Conservation (phyloP, 2,113 vertebrate genomes). For the Myrmecophaga tridactyla region DNA sequence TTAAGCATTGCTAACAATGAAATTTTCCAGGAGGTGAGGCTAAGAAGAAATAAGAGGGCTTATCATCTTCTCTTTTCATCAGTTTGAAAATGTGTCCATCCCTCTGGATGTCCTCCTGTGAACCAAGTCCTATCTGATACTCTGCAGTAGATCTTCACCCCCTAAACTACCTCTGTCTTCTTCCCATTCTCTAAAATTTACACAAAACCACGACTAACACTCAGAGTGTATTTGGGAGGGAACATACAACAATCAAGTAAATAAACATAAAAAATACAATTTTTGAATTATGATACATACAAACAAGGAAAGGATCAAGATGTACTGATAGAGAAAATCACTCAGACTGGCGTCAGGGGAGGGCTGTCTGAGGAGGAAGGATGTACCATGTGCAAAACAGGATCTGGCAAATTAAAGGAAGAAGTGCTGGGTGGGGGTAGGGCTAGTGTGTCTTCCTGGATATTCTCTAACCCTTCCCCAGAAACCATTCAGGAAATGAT, state of each 20-base stretch:
- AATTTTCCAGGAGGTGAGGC: constrained; percentile 6
- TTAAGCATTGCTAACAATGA: background rate
- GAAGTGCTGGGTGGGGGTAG: background rate
- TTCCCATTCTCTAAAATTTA: background rate
- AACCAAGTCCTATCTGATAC: background rate
- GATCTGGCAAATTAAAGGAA: constrained; percentile 26
- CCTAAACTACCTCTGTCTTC: background rate
- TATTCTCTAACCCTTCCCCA: background rate
- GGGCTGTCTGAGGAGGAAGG: background rate
- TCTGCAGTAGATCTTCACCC: background rate
- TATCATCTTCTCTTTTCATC: background rate
- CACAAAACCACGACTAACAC: constrained; percentile 12
- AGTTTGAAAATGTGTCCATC: background rate
- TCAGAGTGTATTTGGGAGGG: background rate
- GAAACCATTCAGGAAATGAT: constrained; percentile 16
- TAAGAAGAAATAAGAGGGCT: background rate
- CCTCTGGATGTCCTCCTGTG: background rate
- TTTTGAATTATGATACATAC: background rate
- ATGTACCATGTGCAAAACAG: background rate
- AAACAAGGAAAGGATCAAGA: background rate
- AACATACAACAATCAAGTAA: background rate
- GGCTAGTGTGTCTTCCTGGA: background rate
- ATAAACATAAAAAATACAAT: constrained; percentile 9
- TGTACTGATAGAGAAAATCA: background rate
- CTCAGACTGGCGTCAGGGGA: background rate